A percentile compares a stretch with the other conserved stretches of the same genome.
phyloP scores from a whole-genome alignment of 2,888 invertebrate genomes.

The Branchipolynoe longqiensis region DNA sequence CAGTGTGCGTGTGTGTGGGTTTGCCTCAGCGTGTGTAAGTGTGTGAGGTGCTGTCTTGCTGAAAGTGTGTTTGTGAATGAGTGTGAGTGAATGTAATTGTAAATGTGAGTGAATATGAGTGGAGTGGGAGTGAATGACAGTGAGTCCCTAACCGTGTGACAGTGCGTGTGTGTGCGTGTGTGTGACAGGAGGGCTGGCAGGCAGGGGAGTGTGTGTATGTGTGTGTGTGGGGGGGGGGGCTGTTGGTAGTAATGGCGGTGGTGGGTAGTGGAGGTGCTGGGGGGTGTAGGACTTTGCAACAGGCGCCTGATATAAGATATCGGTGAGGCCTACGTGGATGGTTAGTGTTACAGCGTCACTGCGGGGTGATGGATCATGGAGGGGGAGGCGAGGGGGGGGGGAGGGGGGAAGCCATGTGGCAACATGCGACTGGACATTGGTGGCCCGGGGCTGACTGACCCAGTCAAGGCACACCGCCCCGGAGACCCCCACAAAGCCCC shows the following conservation, averaged over 20 bases:
- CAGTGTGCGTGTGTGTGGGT: too few relatives aligned
- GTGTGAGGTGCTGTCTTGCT: too few relatives aligned
- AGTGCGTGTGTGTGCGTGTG: too few relatives aligned
- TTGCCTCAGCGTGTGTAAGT: too few relatives aligned
- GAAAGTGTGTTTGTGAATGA: too few relatives aligned
- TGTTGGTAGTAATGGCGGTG: background rate
- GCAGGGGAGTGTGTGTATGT: background rate
- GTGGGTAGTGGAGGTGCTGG: background rate
- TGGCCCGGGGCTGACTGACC: conserved; percentile 25
- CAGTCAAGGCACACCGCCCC: background rate
- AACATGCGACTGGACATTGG: conserved; percentile 53
- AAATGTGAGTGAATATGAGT: too few relatives aligned
- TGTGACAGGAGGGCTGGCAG: conserved; percentile 1
- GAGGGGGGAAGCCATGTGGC: conserved; percentile 22
- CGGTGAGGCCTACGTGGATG: conserved; percentile 16
- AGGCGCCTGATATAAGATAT: conserved; percentile 42
- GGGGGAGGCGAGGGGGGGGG: background rate
- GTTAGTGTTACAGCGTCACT: conserved; percentile 38
- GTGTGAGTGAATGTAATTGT: too few relatives aligned
- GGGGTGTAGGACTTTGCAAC: conserved; percentile 2
- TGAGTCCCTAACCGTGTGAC: too few relatives aligned
- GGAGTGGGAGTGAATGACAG: too few relatives aligned
- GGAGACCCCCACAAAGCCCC: conserved; percentile 17
- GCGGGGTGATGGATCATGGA: conserved; percentile 27
- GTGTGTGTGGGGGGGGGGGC: background rate